These are phyloP conservation scores for Ypsolopha sequella DNA, from an alignment of 2,888 invertebrate genomes.

Conservation along the genomic window DNA sequence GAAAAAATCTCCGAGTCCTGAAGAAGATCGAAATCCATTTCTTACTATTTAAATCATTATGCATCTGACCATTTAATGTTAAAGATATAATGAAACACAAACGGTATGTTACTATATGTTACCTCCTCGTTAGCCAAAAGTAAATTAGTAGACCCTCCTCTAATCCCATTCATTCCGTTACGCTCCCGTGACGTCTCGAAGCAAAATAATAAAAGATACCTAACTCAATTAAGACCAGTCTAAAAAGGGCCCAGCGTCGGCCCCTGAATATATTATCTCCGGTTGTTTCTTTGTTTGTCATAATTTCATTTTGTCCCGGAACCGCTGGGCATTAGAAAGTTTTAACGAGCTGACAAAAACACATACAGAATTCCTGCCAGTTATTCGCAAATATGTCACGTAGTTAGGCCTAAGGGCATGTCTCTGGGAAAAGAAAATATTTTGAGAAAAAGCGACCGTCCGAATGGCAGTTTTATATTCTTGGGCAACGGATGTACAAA, in stretches of 20 bases:
- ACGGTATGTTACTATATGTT: no score
- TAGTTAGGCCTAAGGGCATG: neutral
- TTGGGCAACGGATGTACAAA: no score
- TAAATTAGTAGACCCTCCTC: conserved; percentile 2
- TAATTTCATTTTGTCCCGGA: conserved; percentile 1
- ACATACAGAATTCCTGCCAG: neutral
- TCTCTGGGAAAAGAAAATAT: neutral
- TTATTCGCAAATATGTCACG: conserved; percentile 4
- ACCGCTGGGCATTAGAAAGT: conserved; percentile 3
- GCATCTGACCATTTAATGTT: no score
- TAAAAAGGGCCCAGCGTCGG: conserved; percentile 12
- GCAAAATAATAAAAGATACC: conserved; percentile 16
- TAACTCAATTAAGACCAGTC: conserved; percentile 15
- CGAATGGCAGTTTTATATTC: no score
- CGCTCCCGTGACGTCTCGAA: conserved; percentile 4
- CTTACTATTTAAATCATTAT: no score
- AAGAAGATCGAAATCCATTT: no score
- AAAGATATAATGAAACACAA: no score
- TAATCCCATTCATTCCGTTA: conserved; percentile 10
- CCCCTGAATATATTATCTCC: conserved; percentile 40
- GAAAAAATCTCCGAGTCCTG: no score
- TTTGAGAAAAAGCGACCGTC: no score
- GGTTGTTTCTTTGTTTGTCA: conserved; percentile 31
- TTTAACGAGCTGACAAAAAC: conserved; percentile 6
- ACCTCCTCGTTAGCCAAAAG: neutral